Evolutionary conservation across 1,140 invertebrate genomes (phyloP), one percentile per base, ranked within the genome.

Genomic region (Maniola jurtina): DNA sequence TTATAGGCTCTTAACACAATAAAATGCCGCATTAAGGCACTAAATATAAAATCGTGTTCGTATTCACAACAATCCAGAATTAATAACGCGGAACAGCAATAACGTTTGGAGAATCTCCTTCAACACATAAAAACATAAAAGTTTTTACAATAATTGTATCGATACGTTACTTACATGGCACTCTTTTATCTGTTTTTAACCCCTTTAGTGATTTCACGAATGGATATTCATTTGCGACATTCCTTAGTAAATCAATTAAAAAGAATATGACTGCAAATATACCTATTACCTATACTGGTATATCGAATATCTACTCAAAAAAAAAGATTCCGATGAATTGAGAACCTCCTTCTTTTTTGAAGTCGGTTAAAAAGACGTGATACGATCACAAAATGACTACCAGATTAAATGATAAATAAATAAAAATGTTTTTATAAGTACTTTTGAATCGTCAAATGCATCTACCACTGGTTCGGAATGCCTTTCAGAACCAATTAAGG

Each of bases 71-170:
- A 52, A 52, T 52, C 14, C 48, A 52, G 48, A 52, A 52, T 52
- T 52, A 45, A 52, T 52, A 52, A 52, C 15, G 48, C 48, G 48
- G 48, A 52, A 52, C 48, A 52, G 0, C 15, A 52, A 52, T 52
- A 52, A 16, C 14, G 42, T 45, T 25, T 52, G 48, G 48, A 16
- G 48, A 52, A 52, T 52, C 48, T 52, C 48, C 16, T 52, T 52
- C 6, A 16, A 11, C 14, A 7, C 4, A 52, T 52, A 52, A 52
- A 52, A 52, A 16, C 48, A 25, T 25, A 50, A 42, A 15, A 16
- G 47, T 50, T 7, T 50, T 50, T 25, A 50, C 47, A 15, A 25
- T 50, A 50, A 50, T 16, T 50, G 10, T 42, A 42, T 42, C 40
- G 11, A 11, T 42, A 42, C 3, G 40, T 42, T 50, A 50, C 47